A percentile compares a stretch with the other conserved stretches of the same genome.
Evolutionary conservation across 2,888 invertebrate genomes (phyloP).

Genomic region (Temnothorax ravouxi): DNA sequence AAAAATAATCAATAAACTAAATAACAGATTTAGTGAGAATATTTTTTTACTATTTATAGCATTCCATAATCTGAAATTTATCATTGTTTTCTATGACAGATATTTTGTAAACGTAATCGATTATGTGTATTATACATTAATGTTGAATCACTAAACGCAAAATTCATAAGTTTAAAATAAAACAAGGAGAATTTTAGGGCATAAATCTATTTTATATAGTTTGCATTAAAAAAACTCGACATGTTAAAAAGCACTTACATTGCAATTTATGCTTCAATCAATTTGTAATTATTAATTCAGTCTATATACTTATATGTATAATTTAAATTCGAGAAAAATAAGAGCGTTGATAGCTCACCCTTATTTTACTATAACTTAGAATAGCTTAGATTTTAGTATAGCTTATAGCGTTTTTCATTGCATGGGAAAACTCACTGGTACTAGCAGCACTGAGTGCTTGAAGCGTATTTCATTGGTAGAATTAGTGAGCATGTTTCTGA

Average conservation of each 20-base stretch:
- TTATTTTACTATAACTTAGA: neutral
- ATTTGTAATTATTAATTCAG: neutral
- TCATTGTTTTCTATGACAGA: neutral
- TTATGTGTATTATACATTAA: neutral
- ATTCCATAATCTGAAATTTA: neutral
- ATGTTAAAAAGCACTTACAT: neutral
- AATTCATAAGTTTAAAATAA: neutral
- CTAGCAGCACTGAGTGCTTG: too few species aligned
- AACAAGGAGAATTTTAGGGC: neutral
- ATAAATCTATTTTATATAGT: neutral
- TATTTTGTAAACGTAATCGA: neutral
- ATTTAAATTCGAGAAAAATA: slow-evolving; percentile 1
- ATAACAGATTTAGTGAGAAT: neutral
- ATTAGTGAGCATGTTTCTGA: too few species aligned
- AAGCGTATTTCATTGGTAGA: too few species aligned
- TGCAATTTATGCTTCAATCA: neutral
- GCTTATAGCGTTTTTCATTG: too few species aligned
- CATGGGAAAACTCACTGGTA: too few species aligned
- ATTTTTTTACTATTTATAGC: neutral
- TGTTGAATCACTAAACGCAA: neutral
- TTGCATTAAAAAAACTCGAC: neutral
- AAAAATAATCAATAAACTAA: neutral
- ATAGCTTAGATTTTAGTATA: neutral
- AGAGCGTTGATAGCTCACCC: neutral
- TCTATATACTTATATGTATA: neutral